Conservation (phyloP, 2,113 vertebrate genomes). For the Anolis sagrei region DNA sequence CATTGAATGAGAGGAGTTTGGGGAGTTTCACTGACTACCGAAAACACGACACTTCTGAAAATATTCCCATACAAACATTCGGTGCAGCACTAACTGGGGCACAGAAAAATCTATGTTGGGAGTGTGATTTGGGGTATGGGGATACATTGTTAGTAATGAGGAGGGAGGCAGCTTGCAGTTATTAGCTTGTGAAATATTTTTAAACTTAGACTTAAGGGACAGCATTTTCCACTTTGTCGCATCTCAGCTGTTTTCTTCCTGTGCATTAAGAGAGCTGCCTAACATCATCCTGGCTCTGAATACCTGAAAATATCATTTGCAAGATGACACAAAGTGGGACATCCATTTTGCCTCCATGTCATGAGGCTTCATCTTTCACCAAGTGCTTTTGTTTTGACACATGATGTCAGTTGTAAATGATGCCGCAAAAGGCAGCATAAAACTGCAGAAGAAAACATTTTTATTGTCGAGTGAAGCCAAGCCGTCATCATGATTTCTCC, state of each 20-base stretch:
- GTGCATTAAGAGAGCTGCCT: constrained; percentile 3
- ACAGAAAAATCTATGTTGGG: background rate
- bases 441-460: background rate
- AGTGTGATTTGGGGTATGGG: constrained; percentile 2
- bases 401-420: constrained; percentile 21
- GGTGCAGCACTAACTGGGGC: background rate
- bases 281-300: background rate
- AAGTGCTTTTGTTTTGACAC: constrained; percentile 10
- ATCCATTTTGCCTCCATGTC: constrained; percentile 13
- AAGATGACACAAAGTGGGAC: background rate
- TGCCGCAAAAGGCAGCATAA: constrained; percentile 34
- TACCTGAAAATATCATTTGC: background rate
- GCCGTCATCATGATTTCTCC: background rate
- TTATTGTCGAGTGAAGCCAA: constrained; percentile 24
- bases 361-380: constrained; percentile 8
- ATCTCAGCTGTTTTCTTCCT: background rate
- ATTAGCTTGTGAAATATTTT: constrained; percentile 32
- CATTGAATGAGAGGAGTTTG: background rate
- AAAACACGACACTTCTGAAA: background rate
- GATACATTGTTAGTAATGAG: constrained; percentile 44
- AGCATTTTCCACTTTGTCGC: constrained; percentile 1
- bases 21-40: background rate
- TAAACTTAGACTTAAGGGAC: background rate
- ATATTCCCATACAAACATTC: background rate
- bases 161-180: constrained; percentile 4